These are phyloP conservation scores for Archivesica marissinica DNA, from an alignment of 1,140 invertebrate genomes.

Conservation along the genomic window DNA sequence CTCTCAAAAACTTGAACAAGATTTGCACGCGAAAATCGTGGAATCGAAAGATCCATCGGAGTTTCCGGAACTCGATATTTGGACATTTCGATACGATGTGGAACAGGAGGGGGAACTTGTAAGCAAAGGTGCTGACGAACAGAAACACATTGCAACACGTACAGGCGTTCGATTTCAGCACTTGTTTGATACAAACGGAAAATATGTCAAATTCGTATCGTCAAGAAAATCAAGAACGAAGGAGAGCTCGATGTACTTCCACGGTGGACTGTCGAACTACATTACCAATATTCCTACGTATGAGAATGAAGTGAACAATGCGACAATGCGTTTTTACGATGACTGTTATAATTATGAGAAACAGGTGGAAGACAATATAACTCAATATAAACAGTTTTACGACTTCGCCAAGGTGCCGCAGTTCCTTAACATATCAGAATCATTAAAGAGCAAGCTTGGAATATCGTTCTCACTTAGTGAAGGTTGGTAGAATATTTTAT, in stretches of 20 bases:
- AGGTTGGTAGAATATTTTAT: not conserved
- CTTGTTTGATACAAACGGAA: not conserved
- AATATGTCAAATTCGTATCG: constrained; percentile 16
- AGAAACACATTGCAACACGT: constrained; percentile 3
- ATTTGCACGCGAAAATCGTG: constrained; percentile 23
- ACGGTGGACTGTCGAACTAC: not conserved
- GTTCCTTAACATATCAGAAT: not conserved
- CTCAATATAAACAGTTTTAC: constrained; percentile 17
- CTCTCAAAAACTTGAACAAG: constrained; percentile 11
- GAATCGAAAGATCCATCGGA: not conserved
- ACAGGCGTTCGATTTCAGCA: not conserved
- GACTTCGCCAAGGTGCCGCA: constrained; percentile 9
- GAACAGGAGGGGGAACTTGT: not conserved
- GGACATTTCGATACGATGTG: constrained; percentile 6
- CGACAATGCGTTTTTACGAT: constrained; percentile 29
- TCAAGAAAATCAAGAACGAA: constrained; percentile 28
- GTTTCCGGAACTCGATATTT: constrained; percentile 29
- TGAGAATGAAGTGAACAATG: constrained; percentile 7
- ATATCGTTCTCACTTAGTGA: not conserved
- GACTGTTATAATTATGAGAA: constrained; percentile 34
- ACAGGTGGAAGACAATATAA: constrained; percentile 29
- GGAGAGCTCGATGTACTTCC: constrained; percentile 26
- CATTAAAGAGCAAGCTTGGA: not conserved
- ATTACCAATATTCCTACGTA: not conserved
- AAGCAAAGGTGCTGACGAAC: constrained; percentile 32